A percentile compares a stretch with the other conserved stretches of the same genome.
phyloP scores from a whole-genome alignment of 2,113 vertebrate species.

The Labrus mixtus region DNA sequence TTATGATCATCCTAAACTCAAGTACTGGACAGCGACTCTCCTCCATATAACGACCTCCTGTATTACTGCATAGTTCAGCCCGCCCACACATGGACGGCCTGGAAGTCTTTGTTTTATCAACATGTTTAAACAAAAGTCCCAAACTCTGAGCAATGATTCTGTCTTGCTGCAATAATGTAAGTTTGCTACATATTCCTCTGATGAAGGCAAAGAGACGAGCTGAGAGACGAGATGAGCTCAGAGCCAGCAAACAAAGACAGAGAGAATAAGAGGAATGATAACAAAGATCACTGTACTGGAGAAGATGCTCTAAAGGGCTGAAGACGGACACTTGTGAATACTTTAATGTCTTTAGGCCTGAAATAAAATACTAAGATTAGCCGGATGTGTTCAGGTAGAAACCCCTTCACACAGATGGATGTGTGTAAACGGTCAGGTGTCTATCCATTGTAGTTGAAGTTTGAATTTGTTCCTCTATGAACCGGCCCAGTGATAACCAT shows the following conservation, averaged over 20 bases:
- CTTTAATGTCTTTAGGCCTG: not conserved
- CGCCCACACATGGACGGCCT: not conserved
- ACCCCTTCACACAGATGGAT: not conserved
- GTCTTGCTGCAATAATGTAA: not conserved
- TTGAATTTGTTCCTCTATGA: slow-evolving; percentile 8
- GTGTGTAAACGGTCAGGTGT: slow-evolving; percentile 2
- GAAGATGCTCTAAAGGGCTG: not conserved
- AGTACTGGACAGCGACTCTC: slow-evolving; percentile 7
- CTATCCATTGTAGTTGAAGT: slow-evolving; percentile 13
- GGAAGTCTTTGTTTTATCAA: not conserved
- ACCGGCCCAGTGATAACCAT: slow-evolving; percentile 15
- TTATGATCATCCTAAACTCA: not conserved
- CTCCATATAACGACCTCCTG: not conserved
- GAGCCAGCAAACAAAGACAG: slow-evolving; percentile 1
- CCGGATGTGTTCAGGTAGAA: not conserved
- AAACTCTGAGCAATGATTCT: slow-evolving; percentile 2
- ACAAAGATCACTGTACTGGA: slow-evolving; percentile 1
- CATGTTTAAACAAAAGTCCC: not conserved
- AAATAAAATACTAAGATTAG: not conserved
- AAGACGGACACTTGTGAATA: not conserved
- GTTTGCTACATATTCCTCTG: slow-evolving; percentile 12
- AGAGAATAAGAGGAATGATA: slow-evolving; percentile 39
- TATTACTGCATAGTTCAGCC: slow-evolving; percentile 20
- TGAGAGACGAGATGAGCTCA: not conserved
- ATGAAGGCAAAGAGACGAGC: not conserved